Evolutionary conservation across 2,113 vertebrate genomes (phyloP).

Genomic region (Tenrec ecaudatus): DNA sequence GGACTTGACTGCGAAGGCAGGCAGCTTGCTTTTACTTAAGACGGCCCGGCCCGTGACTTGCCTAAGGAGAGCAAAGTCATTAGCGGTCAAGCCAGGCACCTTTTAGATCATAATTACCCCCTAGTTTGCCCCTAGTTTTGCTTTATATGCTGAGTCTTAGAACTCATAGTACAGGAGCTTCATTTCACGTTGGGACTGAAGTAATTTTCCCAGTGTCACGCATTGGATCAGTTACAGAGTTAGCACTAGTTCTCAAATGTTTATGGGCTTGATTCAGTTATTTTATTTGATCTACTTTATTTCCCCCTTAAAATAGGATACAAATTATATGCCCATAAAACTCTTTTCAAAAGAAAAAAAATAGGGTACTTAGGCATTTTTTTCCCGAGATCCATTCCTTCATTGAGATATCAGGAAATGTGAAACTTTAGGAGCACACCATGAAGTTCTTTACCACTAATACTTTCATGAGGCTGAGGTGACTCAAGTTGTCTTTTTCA

Average conservation of each 20-base stretch:
- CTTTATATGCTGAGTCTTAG: slow-evolving; percentile 12
- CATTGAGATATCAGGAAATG: background rate
- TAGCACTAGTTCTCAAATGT: background rate
- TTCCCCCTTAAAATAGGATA: no score
- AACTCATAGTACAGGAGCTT: no score
- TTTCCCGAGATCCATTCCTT: background rate
- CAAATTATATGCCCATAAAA: no score
- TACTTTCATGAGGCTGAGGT: slow-evolving; percentile 30
- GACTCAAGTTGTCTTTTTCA: slow-evolving; percentile 9
- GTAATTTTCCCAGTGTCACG: background rate
- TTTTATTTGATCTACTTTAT: background rate
- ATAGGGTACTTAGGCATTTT: background rate
- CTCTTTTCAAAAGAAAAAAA: background rate
- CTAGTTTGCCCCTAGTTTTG: slow-evolving; percentile 21
- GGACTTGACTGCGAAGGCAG: slow-evolving; percentile 13
- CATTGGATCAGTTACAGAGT: background rate
- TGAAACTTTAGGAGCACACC: background rate
- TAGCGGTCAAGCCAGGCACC: background rate
- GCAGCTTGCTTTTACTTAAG: slow-evolving; percentile 24
- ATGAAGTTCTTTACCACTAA: background rate
- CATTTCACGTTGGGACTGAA: no score
- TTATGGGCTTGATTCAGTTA: background rate
- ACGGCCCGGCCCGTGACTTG: background rate
- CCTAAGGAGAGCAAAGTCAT: background rate
- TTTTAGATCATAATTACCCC: background rate